These are phyloP conservation scores for Setophaga kirtlandii DNA, from an alignment of 2,113 vertebrate genomes.

Conservation along the genomic window DNA sequence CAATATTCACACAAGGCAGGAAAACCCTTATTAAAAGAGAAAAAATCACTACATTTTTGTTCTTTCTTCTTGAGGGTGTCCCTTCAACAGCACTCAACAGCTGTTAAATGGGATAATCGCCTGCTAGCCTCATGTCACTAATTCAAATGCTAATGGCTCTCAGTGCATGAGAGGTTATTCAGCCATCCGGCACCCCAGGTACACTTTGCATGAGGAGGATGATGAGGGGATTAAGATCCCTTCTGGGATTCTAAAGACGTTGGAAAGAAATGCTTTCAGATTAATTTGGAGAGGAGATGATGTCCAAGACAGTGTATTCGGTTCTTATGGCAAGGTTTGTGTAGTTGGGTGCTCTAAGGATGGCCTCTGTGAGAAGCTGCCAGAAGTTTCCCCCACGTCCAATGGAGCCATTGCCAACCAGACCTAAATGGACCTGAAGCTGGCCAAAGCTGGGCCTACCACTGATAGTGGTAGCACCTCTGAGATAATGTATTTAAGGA, in stretches of 20 bases:
- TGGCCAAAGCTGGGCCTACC: background rate
- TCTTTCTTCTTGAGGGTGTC: slow-evolving; percentile 8
- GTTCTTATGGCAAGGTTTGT: background rate
- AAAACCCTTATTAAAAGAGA: background rate
- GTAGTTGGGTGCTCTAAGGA: background rate
- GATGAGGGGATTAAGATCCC: background rate
- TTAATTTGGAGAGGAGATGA: background rate
- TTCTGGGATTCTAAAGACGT: background rate
- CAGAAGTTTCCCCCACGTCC: background rate
- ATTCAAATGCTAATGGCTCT: slow-evolving; percentile 75
- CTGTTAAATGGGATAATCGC: slow-evolving; percentile 73
- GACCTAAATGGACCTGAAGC: no score
- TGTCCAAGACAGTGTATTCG: background rate
- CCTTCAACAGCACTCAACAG: slow-evolving; percentile 67
- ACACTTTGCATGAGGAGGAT: background rate
- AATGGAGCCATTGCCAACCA: background rate
- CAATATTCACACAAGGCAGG: background rate
- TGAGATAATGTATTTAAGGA: background rate
- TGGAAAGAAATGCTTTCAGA: background rate
- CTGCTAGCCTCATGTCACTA: slow-evolving; percentile 68
- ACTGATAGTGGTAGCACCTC: background rate
- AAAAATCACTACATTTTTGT: slow-evolving; percentile 12
- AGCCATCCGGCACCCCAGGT: slow-evolving; percentile 31
- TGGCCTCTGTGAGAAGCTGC: background rate
- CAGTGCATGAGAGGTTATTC: slow-evolving; percentile 49